phyloP scores from a whole-genome alignment of 1,140 invertebrate genomes.

The Himalopsyche phryganea region DNA sequence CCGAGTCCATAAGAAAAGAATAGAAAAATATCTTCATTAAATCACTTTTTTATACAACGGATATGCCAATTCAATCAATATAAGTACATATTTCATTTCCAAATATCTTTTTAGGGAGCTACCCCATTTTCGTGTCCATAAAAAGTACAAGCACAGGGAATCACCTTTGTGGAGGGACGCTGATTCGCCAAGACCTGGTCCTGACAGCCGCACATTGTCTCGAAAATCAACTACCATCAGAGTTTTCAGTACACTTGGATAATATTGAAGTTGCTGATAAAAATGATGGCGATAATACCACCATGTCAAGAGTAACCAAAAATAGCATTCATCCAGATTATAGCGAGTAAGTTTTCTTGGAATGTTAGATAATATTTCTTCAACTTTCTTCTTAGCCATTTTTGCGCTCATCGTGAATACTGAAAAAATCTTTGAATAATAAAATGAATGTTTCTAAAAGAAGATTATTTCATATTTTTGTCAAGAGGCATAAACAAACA shows the following conservation, averaged over 20 bases:
- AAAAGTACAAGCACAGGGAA: conserved; percentile 14
- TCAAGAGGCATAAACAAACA: too few species aligned
- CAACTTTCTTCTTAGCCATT: too few species aligned
- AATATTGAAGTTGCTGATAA: conserved; percentile 10
- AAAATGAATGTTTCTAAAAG: too few species aligned
- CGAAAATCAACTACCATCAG: conserved; percentile 11
- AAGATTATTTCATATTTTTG: too few species aligned
- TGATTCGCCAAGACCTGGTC: conserved; percentile 44
- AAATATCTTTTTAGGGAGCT: conserved; percentile 9
- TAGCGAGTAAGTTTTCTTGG: conserved; percentile 15
- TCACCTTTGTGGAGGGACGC: conserved; percentile 50
- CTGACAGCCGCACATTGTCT: conserved; percentile 56
- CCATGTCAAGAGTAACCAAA: conserved; percentile 6
- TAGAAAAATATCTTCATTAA: too few species aligned
- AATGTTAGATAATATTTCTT: too few species aligned
- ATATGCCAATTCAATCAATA: too few species aligned
- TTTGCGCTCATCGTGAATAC: too few species aligned
- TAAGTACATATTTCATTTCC: too few species aligned
- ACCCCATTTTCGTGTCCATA: conserved; percentile 25
- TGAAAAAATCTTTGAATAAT: too few species aligned
- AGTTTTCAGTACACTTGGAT: conserved; percentile 18
- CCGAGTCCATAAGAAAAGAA: too few species aligned
- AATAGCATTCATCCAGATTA: conserved; percentile 20
- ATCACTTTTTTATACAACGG: too few species aligned
- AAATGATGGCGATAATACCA: background rate